Evolutionary conservation across 2,797 vertebrate species (phyloP), one percentile per base, ranked within the genome.

Genomic region (Pristis pectinata): DNA sequence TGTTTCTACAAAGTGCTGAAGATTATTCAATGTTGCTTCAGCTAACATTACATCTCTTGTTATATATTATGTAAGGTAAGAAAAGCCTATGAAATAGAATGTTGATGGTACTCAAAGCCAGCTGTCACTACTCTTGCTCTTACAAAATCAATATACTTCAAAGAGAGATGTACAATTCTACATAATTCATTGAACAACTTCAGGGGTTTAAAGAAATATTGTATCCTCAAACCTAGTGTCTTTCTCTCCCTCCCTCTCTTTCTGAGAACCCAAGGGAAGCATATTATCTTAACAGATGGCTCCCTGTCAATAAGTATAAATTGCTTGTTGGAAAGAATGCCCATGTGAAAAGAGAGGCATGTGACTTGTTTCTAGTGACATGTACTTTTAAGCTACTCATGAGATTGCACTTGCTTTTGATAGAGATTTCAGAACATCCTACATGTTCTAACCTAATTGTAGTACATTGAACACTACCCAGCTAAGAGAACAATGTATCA

Each of bases 301-400:
- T 96, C 96, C 97, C 97, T 97, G 96, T 97, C 96, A 97, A 97
- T 96, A 96, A 97, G 97, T 97, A 96, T 97, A 96, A 96, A 97
- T 97, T 97, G 97, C 97, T 96, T 97, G 96, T 96, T 96, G 95
- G 96, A 96, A 95, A 97, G 96, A 97, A 96, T 96, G 96, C 96
- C 96, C 96, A 96, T 96, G 96, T 97, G 96, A 97, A 70, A 94
- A 49, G 92, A 94, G 4, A 92, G 64, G n/a, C 61, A 70, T 64
- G 61, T 10, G 17, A 93, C 70, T 34, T 53, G 59, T 67, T 67
- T 67, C 61, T 61, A 67, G n/a, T 22, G n/a, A 22, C 17, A 91
- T 41, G n/a, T 67, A 8, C 61, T 91, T n/a, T 91, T 91, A 41
- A 67, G 9, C n/a, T 67, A 67, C n/a, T 37, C 30, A 91, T 91